Base-by-base conservation (phyloP, 2,113 vertebrate genomes). In the Malaclemys terrapin region DNA sequence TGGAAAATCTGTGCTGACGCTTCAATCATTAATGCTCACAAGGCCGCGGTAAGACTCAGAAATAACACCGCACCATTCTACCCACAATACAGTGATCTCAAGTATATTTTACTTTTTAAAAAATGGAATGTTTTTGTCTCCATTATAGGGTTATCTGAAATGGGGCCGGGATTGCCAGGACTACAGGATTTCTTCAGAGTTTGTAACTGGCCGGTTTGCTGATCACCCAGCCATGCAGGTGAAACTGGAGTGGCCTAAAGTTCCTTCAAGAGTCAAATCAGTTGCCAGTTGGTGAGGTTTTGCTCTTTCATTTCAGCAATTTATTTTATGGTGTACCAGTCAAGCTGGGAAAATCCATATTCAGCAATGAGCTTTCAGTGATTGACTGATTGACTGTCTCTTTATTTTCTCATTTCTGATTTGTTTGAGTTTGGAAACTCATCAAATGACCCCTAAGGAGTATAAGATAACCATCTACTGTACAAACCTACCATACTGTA, bases 1-100 rank as follows among this genome's bases (percentile, higher is more conserved):
- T 99, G 98, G 98, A 98, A 97, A 90, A 8, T 98, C 47, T 99
- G 98, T 94, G 98, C 97, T 89, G 98, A 99, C 95, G 98, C 98
- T 79, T 91, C 96, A 53, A 22, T 98, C 72, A 92, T 98, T 88
- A 99, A 98, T 94, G 4, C 92, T 86, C 98, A 99, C 95, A 99
- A 99, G 96, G 83, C 98, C 62, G 95, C 25, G 98, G 99, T 99
- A 98, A 98, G 98, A 85, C 56, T 96, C 69, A 56, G 65, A 84
- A 29, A 14, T 3, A 25, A 5, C 38, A 83, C 2, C 0, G 2
- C 14, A 2, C 11, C 93, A 12, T 79, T 62, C 12, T 16, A 3
- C 13, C n/a, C 5, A 79, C 14, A 25, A 45, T 54, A 52, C 57
- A 88, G 8, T 2, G 1, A 0, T 4, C 3, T 79, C 76, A 47